Evolutionary conservation across 2,113 vertebrate species (phyloP).

Genomic region (Dissostichus mawsoni): DNA sequence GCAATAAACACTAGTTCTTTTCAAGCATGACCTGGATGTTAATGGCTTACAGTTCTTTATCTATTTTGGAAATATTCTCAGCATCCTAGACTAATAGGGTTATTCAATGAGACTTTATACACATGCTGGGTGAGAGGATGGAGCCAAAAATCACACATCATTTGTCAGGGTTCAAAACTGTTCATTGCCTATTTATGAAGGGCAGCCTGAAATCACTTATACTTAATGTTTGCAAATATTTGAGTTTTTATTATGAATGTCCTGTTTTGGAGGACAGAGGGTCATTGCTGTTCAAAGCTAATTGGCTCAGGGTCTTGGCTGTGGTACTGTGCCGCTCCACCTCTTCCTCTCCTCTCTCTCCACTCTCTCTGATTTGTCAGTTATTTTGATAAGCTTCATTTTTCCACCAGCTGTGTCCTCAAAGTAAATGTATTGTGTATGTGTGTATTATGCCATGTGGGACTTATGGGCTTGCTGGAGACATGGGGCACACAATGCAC

Average conservation of each 20-base stretch:
- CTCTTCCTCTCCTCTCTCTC: not conserved
- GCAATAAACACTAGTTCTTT: not conserved
- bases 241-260: not conserved
- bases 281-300: constrained; percentile 4
- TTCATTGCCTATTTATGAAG: not conserved
- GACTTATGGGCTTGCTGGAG: constrained; percentile 23
- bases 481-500: constrained; percentile 47
- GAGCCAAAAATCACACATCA: not conserved
- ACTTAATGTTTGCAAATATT: not conserved
- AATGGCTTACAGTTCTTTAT: not conserved
- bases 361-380: constrained; percentile 21
- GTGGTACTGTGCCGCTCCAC: not conserved
- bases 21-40: not conserved
- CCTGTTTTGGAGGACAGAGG: constrained; percentile 6
- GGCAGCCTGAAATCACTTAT: constrained; percentile 1
- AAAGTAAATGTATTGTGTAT: constrained; percentile 38
- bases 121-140: too few relatives aligned
- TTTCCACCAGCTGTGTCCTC: constrained; percentile 62
- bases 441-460: constrained; percentile 36
- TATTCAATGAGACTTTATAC: too few relatives aligned
- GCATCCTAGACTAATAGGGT: too few relatives aligned
- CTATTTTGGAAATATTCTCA: too few relatives aligned
- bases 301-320: constrained; percentile 31
- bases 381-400: constrained; percentile 55
- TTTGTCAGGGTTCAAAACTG: constrained; percentile 5